These are phyloP conservation scores for Philereme vetulata DNA, from an alignment of 2,888 invertebrate species.

Conservation along the genomic window DNA sequence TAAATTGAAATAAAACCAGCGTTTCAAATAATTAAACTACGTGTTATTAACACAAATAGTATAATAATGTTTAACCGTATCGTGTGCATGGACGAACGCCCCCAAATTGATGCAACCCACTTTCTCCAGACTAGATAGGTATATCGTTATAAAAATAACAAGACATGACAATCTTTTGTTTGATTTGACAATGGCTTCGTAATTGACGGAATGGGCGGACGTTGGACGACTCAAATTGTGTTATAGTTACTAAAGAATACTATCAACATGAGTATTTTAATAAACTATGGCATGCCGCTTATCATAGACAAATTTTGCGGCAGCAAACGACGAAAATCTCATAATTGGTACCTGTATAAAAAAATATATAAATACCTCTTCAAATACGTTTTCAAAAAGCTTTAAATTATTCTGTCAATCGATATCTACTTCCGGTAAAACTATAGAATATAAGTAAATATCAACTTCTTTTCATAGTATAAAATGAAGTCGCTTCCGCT, in stretches of 20 bases:
- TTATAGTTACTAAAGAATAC: not conserved
- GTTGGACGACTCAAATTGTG: not conserved
- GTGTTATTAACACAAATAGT: slow-evolving; percentile 11
- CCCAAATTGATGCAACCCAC: slow-evolving; percentile 49
- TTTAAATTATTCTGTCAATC: no score
- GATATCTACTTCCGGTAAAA: no score
- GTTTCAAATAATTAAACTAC: slow-evolving; percentile 14
- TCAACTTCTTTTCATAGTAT: no score
- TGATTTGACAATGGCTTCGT: slow-evolving; percentile 10
- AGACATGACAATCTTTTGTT: slow-evolving; percentile 28
- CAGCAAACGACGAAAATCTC: no score
- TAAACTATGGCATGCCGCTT: no score
- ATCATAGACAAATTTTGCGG: no score
- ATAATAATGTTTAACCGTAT: slow-evolving; percentile 9
- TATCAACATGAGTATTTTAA: no score
- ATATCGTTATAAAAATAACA: slow-evolving; percentile 27
- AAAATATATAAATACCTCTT: no score
- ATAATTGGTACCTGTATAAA: no score
- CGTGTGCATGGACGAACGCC: slow-evolving; percentile 36
- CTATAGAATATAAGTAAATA: no score
- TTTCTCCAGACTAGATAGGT: slow-evolving; percentile 42
- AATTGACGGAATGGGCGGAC: slow-evolving; percentile 2
- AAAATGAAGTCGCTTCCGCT: no score
- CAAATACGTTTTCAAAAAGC: no score
- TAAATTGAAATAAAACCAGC: slow-evolving; percentile 1